These are phyloP conservation scores for Drosophila saltans DNA, from an alignment of 1,140 invertebrate species.

Conservation along the genomic window DNA sequence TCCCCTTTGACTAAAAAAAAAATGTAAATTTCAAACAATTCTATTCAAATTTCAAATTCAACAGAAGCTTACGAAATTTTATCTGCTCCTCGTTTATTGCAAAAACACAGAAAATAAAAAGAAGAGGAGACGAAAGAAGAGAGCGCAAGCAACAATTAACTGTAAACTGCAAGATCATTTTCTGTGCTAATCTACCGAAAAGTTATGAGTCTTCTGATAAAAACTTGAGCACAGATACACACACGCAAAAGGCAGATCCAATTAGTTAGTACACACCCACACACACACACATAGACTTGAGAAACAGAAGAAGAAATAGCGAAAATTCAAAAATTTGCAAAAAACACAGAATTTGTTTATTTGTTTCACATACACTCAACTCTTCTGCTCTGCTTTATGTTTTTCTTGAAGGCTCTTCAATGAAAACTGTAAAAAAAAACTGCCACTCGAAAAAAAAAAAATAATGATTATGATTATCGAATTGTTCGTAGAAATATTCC, in stretches of 20 bases:
- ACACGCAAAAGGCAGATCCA: not conserved
- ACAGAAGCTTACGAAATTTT: too few species aligned
- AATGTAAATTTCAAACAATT: too few species aligned
- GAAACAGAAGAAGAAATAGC: not conserved
- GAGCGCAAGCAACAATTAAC: not conserved
- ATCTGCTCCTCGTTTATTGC: not conserved
- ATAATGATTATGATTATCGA: slow-evolving; percentile 1
- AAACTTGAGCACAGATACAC: slow-evolving; percentile 1
- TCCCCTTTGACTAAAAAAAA: too few species aligned
- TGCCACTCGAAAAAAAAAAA: slow-evolving; percentile 6
- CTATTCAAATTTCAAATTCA: too few species aligned
- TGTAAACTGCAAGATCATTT: slow-evolving; percentile 3
- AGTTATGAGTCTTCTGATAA: slow-evolving; percentile 11
- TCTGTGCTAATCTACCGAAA: slow-evolving; percentile 7
- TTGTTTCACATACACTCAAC: slow-evolving; percentile 5
- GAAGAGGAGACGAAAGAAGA: not conserved
- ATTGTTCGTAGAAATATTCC: not conserved
- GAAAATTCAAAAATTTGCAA: slow-evolving; percentile 3
- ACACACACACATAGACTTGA: not conserved
- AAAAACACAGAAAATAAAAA: not conserved
- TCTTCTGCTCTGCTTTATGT: slow-evolving; percentile 3
- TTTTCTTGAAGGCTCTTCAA: slow-evolving; percentile 7
- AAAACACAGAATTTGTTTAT: not conserved
- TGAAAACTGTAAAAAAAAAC: not conserved
- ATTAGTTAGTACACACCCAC: not conserved